phyloP scores from a whole-genome alignment of 2,888 invertebrate species.

The Coleophora deauratella region DNA sequence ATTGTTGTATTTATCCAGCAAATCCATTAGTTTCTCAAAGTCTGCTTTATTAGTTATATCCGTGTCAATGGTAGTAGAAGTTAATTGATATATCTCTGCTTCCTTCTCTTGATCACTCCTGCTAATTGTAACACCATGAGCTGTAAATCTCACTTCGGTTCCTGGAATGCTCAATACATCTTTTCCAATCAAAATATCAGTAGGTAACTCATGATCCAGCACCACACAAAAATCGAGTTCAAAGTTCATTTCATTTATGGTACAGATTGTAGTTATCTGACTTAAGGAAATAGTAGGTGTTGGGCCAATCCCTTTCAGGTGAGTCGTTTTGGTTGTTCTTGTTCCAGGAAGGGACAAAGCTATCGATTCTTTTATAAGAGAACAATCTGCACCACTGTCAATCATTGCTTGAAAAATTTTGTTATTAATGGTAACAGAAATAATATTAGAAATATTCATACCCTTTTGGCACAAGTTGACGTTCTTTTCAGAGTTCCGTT shows the following conservation, averaged over 20 bases:
- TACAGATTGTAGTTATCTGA: not conserved
- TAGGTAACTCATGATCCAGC: conserved; percentile 1
- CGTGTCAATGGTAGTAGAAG: conserved; percentile 1
- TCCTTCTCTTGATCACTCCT: not conserved
- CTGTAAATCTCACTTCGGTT: conserved; percentile 1
- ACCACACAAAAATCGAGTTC: not conserved
- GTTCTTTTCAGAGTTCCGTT: conserved; percentile 1
- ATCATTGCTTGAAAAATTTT: conserved; percentile 1
- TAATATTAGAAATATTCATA: too few species aligned
- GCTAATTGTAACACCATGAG: not conserved
- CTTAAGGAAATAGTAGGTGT: not conserved
- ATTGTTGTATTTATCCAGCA: conserved; percentile 1
- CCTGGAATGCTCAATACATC: conserved; percentile 1
- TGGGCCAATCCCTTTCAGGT: conserved; percentile 2
- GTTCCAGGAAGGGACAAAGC: conserved; percentile 1
- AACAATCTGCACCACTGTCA: conserved; percentile 5
- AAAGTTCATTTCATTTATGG: not conserved
- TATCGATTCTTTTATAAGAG: conserved; percentile 2
- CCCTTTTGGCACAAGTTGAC: conserved; percentile 2
- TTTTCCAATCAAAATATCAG: conserved; percentile 3
- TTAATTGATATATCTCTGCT: too few species aligned
- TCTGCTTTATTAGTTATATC: not conserved
- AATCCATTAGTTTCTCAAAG: not conserved
- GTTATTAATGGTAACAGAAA: not conserved
- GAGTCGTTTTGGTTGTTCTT: not conserved